A percentile compares a stretch with the other conserved stretches of the same genome.
These are phyloP conservation scores for Luperina nickerlii DNA, from an alignment of 2,888 invertebrate species.

Conservation along the genomic window DNA sequence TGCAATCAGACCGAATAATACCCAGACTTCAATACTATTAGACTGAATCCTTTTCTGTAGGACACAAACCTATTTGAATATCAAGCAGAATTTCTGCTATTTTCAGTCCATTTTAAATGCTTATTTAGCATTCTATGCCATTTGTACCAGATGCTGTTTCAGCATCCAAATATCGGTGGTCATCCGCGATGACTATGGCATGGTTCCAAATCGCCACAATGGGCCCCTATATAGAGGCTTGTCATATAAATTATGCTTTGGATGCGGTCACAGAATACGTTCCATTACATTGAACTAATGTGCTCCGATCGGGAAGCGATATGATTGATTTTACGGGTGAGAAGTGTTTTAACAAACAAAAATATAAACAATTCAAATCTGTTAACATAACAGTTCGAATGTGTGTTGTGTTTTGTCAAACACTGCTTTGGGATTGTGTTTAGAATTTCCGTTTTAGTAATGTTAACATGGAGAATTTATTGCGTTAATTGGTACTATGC, in stretches of 20 bases:
- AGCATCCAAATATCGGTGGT: constrained; percentile 69
- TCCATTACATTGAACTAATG: constrained; percentile 81
- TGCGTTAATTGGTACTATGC: constrained; percentile 15
- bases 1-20: constrained; percentile 54
- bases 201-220: constrained; percentile 82
- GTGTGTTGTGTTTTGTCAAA: constrained; percentile 53
- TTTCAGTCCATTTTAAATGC: constrained; percentile 37
- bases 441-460: constrained; percentile 14
- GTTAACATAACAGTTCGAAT: constrained; percentile 35
- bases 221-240: constrained; percentile 71
- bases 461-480: constrained; percentile 32
- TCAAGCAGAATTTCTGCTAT: constrained; percentile 15
- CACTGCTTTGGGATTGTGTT: constrained; percentile 38
- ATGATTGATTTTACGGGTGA: constrained; percentile 59
- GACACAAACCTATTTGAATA: constrained; percentile 23
- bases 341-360: constrained; percentile 55
- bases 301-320: constrained; percentile 62
- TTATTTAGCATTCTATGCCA: constrained; percentile 34
- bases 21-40: constrained; percentile 37
- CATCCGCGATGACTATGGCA: constrained; percentile 77
- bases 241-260: constrained; percentile 81
- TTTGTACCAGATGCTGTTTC: constrained; percentile 66
- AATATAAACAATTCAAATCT: constrained; percentile 52
- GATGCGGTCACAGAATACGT: constrained; percentile 78
- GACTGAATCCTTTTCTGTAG: constrained; percentile 40